A percentile compares a stretch with the other conserved stretches of the same genome.
Evolutionary conservation across 1,140 invertebrate genomes (phyloP).

Genomic region (Paralvinella palmiformis): DNA sequence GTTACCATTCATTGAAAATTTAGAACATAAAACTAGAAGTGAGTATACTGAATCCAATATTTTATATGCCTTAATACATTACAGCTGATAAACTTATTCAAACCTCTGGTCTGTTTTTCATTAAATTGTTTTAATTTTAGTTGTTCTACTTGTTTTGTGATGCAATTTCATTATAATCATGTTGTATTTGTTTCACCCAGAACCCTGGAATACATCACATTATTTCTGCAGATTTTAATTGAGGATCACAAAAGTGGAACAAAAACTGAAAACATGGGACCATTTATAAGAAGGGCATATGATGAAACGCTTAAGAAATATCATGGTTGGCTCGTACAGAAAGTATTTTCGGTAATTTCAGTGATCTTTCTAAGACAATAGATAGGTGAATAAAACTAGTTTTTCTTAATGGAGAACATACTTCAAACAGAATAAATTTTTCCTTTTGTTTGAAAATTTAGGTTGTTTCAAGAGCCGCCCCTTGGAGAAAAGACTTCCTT

Average conservation of each 20-base stretch:
- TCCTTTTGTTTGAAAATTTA: slow-evolving; percentile 6
- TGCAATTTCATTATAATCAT: neutral
- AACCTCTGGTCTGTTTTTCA: neutral
- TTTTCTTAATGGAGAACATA: neutral
- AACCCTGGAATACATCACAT: neutral
- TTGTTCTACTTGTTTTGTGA: neutral
- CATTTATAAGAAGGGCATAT: neutral
- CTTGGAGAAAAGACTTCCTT: neutral
- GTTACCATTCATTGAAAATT: too few relatives aligned
- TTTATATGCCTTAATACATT: neutral
- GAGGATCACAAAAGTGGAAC: neutral
- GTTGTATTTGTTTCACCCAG: neutral
- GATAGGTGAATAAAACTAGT: neutral
- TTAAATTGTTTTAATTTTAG: neutral
- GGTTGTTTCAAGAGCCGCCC: neutral
- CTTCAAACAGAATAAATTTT: neutral
- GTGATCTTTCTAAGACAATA: neutral
- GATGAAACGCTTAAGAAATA: neutral
- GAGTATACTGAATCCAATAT: too few relatives aligned
- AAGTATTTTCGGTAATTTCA: slow-evolving; percentile 1
- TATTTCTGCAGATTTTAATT: neutral
- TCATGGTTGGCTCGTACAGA: slow-evolving; percentile 6
- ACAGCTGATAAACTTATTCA: neutral
- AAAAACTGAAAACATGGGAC: slow-evolving; percentile 7
- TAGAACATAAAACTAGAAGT: too few relatives aligned